Evolutionary conservation across 2,888 invertebrate species (phyloP).

Genomic region (Vesta saturnalis): DNA sequence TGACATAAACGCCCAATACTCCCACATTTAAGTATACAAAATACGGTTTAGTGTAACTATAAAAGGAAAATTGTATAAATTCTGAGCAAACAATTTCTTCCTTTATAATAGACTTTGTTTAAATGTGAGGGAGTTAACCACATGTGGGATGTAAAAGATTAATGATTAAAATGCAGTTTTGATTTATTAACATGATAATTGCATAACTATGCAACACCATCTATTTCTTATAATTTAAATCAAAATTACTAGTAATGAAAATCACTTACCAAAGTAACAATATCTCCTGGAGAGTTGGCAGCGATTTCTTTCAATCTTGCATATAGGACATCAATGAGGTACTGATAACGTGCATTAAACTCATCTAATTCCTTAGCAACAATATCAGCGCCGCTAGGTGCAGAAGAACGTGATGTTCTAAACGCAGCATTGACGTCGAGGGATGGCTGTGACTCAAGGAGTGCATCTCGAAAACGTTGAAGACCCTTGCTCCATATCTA

Average conservation of each 20-base stretch:
- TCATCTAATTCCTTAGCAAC: slow-evolving; percentile 82
- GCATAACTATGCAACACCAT: too few species aligned
- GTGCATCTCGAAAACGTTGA: slow-evolving; percentile 83
- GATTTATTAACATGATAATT: not conserved
- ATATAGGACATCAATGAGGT: slow-evolving; percentile 74
- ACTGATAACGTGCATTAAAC: slow-evolving; percentile 82
- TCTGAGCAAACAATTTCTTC: too few species aligned
- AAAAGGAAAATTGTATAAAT: too few species aligned
- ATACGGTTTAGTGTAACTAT: too few species aligned
- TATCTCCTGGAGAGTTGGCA: slow-evolving; percentile 75
- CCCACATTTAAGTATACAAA: too few species aligned
- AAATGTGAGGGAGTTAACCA: too few species aligned
- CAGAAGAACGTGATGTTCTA: slow-evolving; percentile 57
- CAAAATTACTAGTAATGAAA: too few species aligned
- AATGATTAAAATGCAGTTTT: too few species aligned
- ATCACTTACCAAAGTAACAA: slow-evolving; percentile 78
- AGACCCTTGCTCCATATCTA: slow-evolving; percentile 90
- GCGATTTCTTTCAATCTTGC: slow-evolving; percentile 75
- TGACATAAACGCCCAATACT: too few species aligned
- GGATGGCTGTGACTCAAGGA: slow-evolving; percentile 85
- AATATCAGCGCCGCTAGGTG: slow-evolving; percentile 71
- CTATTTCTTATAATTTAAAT: too few species aligned
- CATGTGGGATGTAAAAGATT: too few species aligned
- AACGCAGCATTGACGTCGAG: slow-evolving; percentile 68
- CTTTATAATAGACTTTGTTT: too few species aligned